Conservation (phyloP, 2,888 invertebrate species). For the Dysmachus trigonus region DNA sequence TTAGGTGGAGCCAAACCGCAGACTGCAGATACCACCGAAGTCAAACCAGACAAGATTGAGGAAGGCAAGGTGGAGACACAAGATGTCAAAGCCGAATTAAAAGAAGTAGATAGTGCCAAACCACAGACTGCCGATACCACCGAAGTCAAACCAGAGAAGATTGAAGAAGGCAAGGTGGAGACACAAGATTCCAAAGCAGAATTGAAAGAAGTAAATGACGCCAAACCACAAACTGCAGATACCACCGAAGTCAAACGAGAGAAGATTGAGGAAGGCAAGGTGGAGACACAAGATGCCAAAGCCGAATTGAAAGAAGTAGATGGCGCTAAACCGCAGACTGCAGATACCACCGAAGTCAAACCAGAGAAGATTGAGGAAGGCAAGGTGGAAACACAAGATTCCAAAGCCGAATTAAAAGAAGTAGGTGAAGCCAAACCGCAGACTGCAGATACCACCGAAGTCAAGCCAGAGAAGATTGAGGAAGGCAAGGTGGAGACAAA, state of each 20-base stretch:
- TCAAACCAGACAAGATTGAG: slow-evolving; percentile 17
- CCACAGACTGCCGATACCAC: not conserved
- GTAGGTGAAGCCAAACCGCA: not conserved
- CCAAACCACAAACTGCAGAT: not conserved
- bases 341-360: not conserved
- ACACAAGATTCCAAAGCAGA: not conserved
- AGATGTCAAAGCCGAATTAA: slow-evolving; percentile 47
- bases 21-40: not conserved
- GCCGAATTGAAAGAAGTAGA: not conserved
- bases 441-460: not conserved
- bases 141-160: not conserved
- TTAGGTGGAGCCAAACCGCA: not conserved
- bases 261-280: not conserved
- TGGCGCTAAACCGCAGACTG: not conserved
- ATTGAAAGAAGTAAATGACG: slow-evolving; percentile 41
- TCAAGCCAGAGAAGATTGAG: slow-evolving; percentile 55
- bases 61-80: slow-evolving; percentile 9
- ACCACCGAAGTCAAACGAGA: not conserved
- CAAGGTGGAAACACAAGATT: not conserved
- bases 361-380: not conserved
- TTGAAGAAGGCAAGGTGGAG: not conserved
- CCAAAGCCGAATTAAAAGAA: not conserved
- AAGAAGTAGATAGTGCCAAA: slow-evolving; percentile 38
- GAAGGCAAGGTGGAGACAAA: slow-evolving; percentile 45
- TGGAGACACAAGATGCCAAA: not conserved